Base-by-base conservation (phyloP, 2,113 vertebrate species). In the Psittacula cyanocephala region DNA sequence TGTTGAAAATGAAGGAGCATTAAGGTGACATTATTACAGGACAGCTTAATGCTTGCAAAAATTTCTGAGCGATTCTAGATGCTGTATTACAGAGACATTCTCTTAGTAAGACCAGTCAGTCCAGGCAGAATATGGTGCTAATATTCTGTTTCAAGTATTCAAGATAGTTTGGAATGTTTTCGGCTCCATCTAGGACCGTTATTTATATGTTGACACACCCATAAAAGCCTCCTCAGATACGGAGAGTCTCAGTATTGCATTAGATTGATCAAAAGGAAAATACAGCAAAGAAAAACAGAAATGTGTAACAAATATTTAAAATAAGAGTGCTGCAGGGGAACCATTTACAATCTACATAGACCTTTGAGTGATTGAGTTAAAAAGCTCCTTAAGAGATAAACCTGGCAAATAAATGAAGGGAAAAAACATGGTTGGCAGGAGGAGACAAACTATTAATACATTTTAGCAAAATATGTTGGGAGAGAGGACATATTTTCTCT, bases 391-490 rank as follows among this genome's bases (percentile, higher is more conserved):
- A 91, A 84, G 39, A 84, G 78, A 79, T 62, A 35, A 95, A 89
- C 88, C 24, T 79, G 49, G 39, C 18, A 91, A 89, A 94, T 33
- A 55, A 87, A 60, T 46, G 81, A 86, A 92, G 57, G 29, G 52
- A 72, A 85, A 87, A 96, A n/a, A 22, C 81, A 20, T 17, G 65
- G 7, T n/a, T 77, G 31, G 33, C 76, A 91, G 43, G 27, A 87
- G 67, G 19, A 91, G 35, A 70, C 20, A 50, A 62, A 16, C 39
- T 90, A 93, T 95, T 94, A 81, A 91, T 94, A 91, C 47, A 37
- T 81, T 88, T 90, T 72, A 93, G 52, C 25, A 95, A 91, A 96
- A 78, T 55, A 49, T 53, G 8, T 47, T 84, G 24, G 29, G 50
- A 88, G 37, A 63, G 68, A 46, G 53, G 41, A 57, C 1, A 1